A percentile compares a stretch with the other conserved stretches of the same genome.
Evolutionary conservation across 2,113 vertebrate species (phyloP).

Genomic region (Chrysemys picta): DNA sequence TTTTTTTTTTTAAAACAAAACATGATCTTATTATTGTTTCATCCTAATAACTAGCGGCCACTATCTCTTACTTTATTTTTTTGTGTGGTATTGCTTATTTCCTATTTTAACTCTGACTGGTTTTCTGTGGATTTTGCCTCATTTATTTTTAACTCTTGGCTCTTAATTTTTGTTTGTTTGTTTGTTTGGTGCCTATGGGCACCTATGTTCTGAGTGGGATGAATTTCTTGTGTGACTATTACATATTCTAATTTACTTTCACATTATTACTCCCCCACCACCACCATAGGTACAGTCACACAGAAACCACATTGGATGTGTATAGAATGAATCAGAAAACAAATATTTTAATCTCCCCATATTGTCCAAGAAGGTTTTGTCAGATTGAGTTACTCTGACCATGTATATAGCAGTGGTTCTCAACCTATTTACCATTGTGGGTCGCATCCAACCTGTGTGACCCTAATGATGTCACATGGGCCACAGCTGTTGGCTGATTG

Average conservation of each 20-base stretch:
- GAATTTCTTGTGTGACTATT: neutral
- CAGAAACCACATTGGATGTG: neutral
- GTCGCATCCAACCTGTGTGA: too few relatives aligned
- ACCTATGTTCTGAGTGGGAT: neutral
- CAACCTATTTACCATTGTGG: too few relatives aligned
- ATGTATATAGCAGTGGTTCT: too few relatives aligned
- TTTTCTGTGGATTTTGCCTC: neutral
- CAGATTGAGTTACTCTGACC: neutral
- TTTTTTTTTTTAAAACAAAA: neutral
- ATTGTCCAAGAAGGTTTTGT: neutral
- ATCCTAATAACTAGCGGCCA: neutral
- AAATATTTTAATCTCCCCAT: neutral
- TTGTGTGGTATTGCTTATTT: neutral
- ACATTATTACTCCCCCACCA: neutral
- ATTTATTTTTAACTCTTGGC: neutral
- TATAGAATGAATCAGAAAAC: neutral
- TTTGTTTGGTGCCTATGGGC: neutral
- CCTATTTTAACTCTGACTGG: neutral
- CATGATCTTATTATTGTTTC: neutral
- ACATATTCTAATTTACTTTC: neutral
- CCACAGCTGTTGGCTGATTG: too few relatives aligned
- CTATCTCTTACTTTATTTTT: neutral
- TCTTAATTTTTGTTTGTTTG: neutral
- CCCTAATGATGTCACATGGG: too few relatives aligned
- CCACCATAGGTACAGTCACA: neutral